Evolutionary conservation across 92 coral and sea anemone genomes (phyloP), one percentile per base, ranked within the genome.

Genomic region (Bergia sp.): DNA sequence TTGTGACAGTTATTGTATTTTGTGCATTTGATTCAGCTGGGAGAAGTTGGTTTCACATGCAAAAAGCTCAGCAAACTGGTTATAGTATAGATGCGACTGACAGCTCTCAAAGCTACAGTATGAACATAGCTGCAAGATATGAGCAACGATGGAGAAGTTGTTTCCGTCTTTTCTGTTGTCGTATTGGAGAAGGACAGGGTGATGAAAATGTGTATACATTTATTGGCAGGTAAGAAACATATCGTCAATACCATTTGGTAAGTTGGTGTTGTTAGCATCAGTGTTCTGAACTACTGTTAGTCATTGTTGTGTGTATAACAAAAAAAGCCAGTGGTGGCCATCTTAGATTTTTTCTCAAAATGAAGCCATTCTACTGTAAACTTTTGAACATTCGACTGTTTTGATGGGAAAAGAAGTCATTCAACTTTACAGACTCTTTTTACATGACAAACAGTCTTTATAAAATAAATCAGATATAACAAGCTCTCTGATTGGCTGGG

Each of bases 21-120:
- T 97, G 99, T 89, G 88, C 94, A 3, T 97, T 97, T 86, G 99
- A 97, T 86, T 92, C 98, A 47, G 99, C 99, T 42, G 99, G 99
- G 38, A 91, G 91, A 61, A 89, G 91, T 18, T 97, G 99, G 99
- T 95, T 97, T 61, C 91, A 91, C 55, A 88, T 94, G 91, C 96
- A 89, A 53, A 94, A 89, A 81, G 98, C 96, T 16, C 92, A 45
- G 18, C 93, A 81, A 49, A 89, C 94, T 42, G 98, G 95, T 4
- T 65, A 89, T 40, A 71, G 50, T 50, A 79, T 89, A 4, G 95
- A 95, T 39, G 42, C 89, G 12, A 67, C 82, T 3, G 96, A 95
- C 78, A 92, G 90, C 23, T 74, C 96, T 38, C 88, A 74, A 38
- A 92, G 92, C 43, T 93, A 93, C 73, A 91, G 93, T 71, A 80